These are phyloP conservation scores for Agrochola lychnidis DNA, from an alignment of 2,888 invertebrate genomes.

Conservation along the genomic window DNA sequence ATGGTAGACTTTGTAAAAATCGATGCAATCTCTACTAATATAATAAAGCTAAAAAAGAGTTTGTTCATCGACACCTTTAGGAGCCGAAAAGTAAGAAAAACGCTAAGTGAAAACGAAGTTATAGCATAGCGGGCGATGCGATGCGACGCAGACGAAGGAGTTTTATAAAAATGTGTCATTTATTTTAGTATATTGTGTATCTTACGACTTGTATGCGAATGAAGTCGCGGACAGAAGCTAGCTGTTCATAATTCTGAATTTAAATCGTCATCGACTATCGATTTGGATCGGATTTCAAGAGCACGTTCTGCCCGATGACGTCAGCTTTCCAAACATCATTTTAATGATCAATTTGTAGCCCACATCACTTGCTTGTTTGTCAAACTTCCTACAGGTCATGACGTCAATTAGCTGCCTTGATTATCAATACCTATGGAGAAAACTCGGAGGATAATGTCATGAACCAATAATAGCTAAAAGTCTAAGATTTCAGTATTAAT, in stretches of 20 bases:
- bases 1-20: not conserved
- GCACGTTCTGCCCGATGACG: conserved; percentile 1
- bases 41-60: not conserved
- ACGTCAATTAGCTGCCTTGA: conserved; percentile 26
- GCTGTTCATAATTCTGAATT: conserved; percentile 7
- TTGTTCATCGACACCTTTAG: not conserved
- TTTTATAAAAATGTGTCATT: not conserved
- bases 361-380: conserved; percentile 33
- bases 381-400: conserved; percentile 26
- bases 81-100: not conserved
- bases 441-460: not conserved
- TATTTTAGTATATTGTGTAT: not conserved
- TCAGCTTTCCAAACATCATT: conserved; percentile 26
- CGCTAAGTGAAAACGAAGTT: not conserved
- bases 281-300: conserved; percentile 22
- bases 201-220: not conserved
- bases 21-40: not conserved
- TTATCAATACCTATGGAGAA: conserved; percentile 11
- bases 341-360: conserved; percentile 40
- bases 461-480: not conserved
- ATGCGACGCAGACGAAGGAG: not conserved
- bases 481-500: not conserved
- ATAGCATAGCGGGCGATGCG: not conserved
- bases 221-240: not conserved
- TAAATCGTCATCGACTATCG: conserved; percentile 11